A percentile compares a stretch with the other conserved stretches of the same genome.
These are phyloP conservation scores for Bradysia coprophila DNA, from an alignment of 1,140 invertebrate species.

Conservation along the genomic window DNA sequence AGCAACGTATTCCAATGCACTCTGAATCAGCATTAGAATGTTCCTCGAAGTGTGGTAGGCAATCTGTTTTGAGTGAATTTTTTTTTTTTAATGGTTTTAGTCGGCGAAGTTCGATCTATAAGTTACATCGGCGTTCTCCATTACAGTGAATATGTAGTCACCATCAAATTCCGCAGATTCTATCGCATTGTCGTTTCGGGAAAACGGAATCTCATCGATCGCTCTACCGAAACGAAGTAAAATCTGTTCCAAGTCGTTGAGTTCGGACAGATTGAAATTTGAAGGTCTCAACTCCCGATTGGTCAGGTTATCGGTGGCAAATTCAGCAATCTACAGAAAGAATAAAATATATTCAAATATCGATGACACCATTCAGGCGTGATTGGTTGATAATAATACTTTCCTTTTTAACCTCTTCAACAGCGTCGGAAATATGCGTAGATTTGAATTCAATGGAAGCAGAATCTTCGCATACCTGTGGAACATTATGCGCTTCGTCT, in stretches of 20 bases:
- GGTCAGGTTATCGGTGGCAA: background rate
- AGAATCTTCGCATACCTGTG: conserved; percentile 86
- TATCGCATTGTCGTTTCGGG: conserved; percentile 31
- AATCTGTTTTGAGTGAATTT: no score
- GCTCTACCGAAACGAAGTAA: conserved; percentile 54
- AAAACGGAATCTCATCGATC: conserved; percentile 45
- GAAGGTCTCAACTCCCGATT: conserved; percentile 18
- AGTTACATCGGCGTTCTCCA: conserved; percentile 15
- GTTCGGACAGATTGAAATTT: conserved; percentile 56
- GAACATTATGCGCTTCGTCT: conserved; percentile 95
- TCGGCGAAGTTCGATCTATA: no score
- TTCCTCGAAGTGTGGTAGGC: conserved; percentile 4
- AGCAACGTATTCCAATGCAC: conserved; percentile 52
- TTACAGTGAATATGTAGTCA: conserved; percentile 47
- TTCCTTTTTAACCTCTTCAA: conserved; percentile 52
- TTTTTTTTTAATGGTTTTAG: no score
- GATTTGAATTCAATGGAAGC: conserved; percentile 67
- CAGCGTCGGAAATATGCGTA: conserved; percentile 58
- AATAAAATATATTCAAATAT: conserved; percentile 10
- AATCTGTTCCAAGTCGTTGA: conserved; percentile 49
- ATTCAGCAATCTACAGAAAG: background rate
- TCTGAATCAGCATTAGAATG: conserved; percentile 45
- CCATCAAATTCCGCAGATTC: conserved; percentile 41
- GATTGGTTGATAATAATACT: background rate
- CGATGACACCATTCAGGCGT: background rate